Evolutionary conservation across 2,888 invertebrate species (phyloP).

Genomic region (Drosophila kuntzei): DNA sequence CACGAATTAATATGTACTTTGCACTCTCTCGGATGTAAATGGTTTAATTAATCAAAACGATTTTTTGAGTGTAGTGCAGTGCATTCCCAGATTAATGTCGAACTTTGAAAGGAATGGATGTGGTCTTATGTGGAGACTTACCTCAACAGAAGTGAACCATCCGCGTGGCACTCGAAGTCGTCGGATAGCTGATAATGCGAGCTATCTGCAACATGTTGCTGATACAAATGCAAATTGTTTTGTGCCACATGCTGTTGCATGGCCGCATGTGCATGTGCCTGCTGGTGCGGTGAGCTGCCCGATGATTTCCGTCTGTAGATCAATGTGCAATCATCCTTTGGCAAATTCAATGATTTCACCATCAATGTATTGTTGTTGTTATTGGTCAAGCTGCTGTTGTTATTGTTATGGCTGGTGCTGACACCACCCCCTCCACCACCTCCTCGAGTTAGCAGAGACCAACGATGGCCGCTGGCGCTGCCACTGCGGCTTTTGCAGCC

Average conservation of each 20-base stretch:
- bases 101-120: neutral
- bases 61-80: no score
- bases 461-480: conserved; percentile 79
- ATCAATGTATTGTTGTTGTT: conserved; percentile 81
- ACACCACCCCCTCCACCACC: conserved; percentile 9
- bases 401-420: conserved; percentile 66
- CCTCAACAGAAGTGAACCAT: conserved; percentile 89
- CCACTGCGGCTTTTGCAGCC: conserved; percentile 74
- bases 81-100: no score
- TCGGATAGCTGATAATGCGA: conserved; percentile 82
- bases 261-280: conserved; percentile 52
- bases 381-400: conserved; percentile 66
- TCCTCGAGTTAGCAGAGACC: conserved; percentile 79
- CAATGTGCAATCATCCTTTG: conserved; percentile 84
- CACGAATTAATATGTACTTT: no score
- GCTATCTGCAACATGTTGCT: conserved; percentile 58
- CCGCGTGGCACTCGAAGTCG: conserved; percentile 86
- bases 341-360: conserved; percentile 82
- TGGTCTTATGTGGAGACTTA: conserved; percentile 72
- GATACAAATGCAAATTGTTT: conserved; percentile 52
- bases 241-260: conserved; percentile 42
- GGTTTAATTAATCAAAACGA: no score
- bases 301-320: conserved; percentile 85
- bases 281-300: conserved; percentile 82
- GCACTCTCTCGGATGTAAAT: no score